Conservation (phyloP, 2,113 vertebrate genomes). For the Herpailurus yagouaroundi region DNA sequence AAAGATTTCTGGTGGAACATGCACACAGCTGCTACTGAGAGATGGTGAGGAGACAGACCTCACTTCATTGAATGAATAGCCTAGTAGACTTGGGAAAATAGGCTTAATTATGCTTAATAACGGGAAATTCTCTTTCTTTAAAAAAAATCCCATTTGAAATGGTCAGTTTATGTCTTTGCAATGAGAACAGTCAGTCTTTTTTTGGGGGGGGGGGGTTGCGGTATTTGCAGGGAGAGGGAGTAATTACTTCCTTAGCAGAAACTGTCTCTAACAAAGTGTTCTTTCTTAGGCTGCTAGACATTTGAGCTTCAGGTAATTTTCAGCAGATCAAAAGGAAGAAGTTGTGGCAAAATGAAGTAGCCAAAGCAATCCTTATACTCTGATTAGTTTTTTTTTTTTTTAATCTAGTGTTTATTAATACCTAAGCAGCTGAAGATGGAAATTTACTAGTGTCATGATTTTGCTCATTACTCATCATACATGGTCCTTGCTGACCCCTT, state of each 20-base stretch:
- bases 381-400: constrained; percentile 38
- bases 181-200: neutral
- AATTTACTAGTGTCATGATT: neutral
- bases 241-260: constrained; percentile 45
- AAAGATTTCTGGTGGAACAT: neutral
- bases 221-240: neutral
- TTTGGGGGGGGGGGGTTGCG: neutral
- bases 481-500: neutral
- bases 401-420: neutral
- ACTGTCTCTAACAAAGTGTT: neutral
- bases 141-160: constrained; percentile 53
- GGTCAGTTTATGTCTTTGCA: constrained; percentile 39
- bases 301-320: constrained; percentile 51
- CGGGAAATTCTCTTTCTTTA: constrained; percentile 50
- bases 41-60: neutral
- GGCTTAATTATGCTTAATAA: constrained; percentile 60
- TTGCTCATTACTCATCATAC: neutral
- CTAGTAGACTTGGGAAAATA: constrained; percentile 42
- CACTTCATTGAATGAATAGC: neutral
- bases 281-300: constrained; percentile 11
- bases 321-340: constrained; percentile 35
- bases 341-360: neutral
- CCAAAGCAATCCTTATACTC: neutral
- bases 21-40: neutral
- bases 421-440: neutral